Evolutionary conservation across 2,888 invertebrate species (phyloP).

Genomic region (Xanthostigma xanthostigma): DNA sequence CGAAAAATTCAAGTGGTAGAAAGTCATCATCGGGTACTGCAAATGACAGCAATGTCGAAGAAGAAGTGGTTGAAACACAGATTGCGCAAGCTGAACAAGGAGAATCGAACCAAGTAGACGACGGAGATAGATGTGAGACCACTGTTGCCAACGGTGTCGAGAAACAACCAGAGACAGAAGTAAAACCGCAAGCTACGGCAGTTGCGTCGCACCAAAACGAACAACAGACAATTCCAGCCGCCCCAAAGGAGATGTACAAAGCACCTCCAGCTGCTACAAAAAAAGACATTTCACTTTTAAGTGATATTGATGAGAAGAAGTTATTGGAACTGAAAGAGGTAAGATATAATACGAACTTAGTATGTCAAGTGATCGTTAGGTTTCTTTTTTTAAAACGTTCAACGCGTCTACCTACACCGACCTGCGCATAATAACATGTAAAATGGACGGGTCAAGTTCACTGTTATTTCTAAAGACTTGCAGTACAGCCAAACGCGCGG

Average conservation of each 20-base stretch:
- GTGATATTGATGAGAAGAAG: conserved; percentile 41
- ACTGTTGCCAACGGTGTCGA: background rate
- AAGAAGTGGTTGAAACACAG: too few species aligned
- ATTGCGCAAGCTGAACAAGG: too few species aligned
- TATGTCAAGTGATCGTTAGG: background rate
- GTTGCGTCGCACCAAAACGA: background rate
- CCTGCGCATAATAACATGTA: too few species aligned
- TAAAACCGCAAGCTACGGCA: background rate
- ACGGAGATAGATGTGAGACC: background rate
- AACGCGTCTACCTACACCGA: background rate
- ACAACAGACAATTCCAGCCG: background rate
- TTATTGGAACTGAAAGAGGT: conserved; percentile 51
- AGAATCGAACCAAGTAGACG: background rate
- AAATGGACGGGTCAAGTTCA: too few species aligned
- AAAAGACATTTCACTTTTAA: conserved; percentile 1
- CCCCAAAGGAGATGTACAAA: background rate
- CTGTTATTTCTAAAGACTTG: too few species aligned
- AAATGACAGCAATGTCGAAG: background rate
- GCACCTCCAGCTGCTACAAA: background rate
- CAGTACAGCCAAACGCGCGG: too few species aligned
- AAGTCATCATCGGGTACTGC: conserved; percentile 1
- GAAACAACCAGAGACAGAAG: background rate
- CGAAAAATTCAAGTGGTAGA: background rate
- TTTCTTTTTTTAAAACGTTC: background rate
- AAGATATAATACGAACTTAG: conserved; percentile 9